Evolutionary conservation across 2,888 invertebrate genomes (phyloP), one percentile per base, ranked within the genome.

Genomic region (Brenthis daphne): DNA sequence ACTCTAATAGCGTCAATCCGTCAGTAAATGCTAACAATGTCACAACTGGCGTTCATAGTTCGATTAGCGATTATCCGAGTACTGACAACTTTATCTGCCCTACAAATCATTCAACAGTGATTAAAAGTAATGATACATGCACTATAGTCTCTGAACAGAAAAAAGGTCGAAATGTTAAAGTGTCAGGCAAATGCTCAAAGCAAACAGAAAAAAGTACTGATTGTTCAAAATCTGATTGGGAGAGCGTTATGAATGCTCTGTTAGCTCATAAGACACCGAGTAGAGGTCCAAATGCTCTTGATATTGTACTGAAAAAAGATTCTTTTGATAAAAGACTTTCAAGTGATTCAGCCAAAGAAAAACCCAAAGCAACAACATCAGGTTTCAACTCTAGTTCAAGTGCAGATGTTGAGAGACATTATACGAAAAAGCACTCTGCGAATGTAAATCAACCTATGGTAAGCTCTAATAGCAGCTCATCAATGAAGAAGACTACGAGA

Each of bases 241-340:
- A 85, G 73, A 81, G 79, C 58, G 92, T 92, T 6, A 82, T 92
- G 82, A 80, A 88, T 72, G 88, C 82, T 57, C 73, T 92, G 64
- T 76, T 83, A 61, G 83, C 88, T 65, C 88, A 87, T 55, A 92
- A 89, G 73, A 92, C 92, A 4, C 89, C 89, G 1, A 82, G 80
- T 53, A 82, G 89, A 72, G 88, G 87, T 0, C 87, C 86, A 0
- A 87, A 85, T 66, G 89, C 89, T 1, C 78, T 89, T 4, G 86
- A 89, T 60, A 79, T 89, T 73, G 80, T 82, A 16, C 75, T 89
- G 29, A 86, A 85, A 50, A 88, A 83, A 74, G 82, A 81, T 65
- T 75, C 79, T 0, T 81, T 80, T 71, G 77, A 79, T 66, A 79
- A 79, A 56, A 67, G 65, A 69, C 73, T 76, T 70, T 72, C 77